Evolutionary conservation across 2,888 invertebrate species (phyloP), one percentile per base, ranked within the genome.

Genomic region (Muscina levida): DNA sequence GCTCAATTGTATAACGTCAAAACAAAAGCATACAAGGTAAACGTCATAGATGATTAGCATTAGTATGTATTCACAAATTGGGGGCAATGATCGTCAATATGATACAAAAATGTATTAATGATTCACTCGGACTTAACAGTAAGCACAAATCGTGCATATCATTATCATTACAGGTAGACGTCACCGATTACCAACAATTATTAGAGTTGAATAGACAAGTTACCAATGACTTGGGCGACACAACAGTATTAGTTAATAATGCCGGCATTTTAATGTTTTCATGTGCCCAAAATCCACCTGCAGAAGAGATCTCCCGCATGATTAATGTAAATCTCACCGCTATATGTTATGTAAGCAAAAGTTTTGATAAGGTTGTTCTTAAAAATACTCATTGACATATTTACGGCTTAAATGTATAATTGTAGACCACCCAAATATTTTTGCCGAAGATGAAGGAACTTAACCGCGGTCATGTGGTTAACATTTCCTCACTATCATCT

Each of bases 181-280:
- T 90, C 0, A 77, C 85, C 5, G 85, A 85, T 73, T 84, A 83
- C 39, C 77, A 82, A 0, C 85, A 87, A 48, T 72, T 90, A 0
- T 39, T 65, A 2, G 66, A 84, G 2, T 73, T 90, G 0, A 84
- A 84, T 22, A 42, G 77, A 1, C 78, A 87, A 4, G 82, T 91
- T 11, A 83, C 75, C 1, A 71, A 68, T 0, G 88, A 89, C 65
- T 76, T 90, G 11, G 91, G 91, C 0, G 82, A 86, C 0, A 88
- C 91, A 0, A 90, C 91, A 6, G 87, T 91, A 24, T 78, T 91
- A 1, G 84, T 91, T 0, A 91, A 91, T 71, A 91, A 91, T 84
- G 91, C 91, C 0, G 91, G 89, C 0, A 82, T 91, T 11, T 72
- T 90, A 17, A 31, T 87, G 3, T 74, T 85, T 1, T 82, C 80